Evolutionary conservation across 2,797 vertebrate genomes (phyloP).

Genomic region (Rhinatrema bivittatum): DNA sequence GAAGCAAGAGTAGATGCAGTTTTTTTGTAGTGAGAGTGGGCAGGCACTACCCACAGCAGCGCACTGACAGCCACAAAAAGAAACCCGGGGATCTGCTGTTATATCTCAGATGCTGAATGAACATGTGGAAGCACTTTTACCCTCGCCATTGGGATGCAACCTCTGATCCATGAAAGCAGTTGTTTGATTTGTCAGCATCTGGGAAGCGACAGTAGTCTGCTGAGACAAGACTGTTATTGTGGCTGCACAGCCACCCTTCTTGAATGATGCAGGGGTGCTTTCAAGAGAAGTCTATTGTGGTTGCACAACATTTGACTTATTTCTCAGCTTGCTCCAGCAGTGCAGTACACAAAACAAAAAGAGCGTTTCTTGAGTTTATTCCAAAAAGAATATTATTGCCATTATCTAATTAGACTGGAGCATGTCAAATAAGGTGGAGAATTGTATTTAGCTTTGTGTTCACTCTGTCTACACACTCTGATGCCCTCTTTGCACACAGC

Average conservation of each 20-base stretch:
- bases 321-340: too few species aligned
- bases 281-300: slow-evolving; percentile 21
- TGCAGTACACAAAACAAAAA: too few species aligned
- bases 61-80: slow-evolving; percentile 27
- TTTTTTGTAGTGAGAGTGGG: slow-evolving; percentile 4
- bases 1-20: neutral
- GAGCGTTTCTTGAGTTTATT: too few species aligned
- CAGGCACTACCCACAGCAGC: slow-evolving; percentile 1
- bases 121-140: slow-evolving; percentile 42
- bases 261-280: slow-evolving; percentile 18
- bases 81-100: slow-evolving; percentile 9
- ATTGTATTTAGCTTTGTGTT: too few species aligned
- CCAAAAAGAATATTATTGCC: too few species aligned
- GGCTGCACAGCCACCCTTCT: slow-evolving; percentile 18
- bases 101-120: too few species aligned
- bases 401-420: too few species aligned
- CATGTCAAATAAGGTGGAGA: too few species aligned
- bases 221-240: slow-evolving; percentile 21
- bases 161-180: slow-evolving; percentile 26
- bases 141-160: slow-evolving; percentile 12
- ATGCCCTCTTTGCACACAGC: too few species aligned
- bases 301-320: too few species aligned
- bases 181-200: slow-evolving; percentile 42
- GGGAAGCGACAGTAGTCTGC: slow-evolving; percentile 30
- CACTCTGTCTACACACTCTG: too few species aligned